Base-by-base conservation (phyloP, 2,888 invertebrate species). In the Caenorhabditis sp. region DNA sequence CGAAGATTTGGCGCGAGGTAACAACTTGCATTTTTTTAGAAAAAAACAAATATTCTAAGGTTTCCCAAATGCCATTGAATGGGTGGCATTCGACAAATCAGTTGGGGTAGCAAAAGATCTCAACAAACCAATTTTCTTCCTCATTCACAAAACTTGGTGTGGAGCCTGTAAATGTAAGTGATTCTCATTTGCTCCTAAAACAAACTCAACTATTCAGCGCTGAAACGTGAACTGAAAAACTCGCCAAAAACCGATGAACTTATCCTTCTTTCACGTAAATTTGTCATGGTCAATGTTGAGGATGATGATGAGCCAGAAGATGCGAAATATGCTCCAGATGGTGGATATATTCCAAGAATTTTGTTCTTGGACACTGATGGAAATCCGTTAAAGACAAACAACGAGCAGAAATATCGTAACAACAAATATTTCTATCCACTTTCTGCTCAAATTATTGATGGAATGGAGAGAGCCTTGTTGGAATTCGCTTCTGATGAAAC, bases 121-220 rank as follows among this genome's bases (percentile, higher is more conserved):
- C 59, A 79, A 85, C 76, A 89, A 88, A 77, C 89, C 89, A n/a
- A 76, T 89, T 58, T 88, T 90, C 88, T 76, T 90, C 66, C 77
- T 90, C 3, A 89, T 90, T 50, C 89, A 89, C 83, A 90, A 90
- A 75, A 85, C 89, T 4, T 90, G 90, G 89, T 90, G 89, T 81
- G 89, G 89, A 51, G 89, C 89, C n/a, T 90, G 89, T 83, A 88
- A 88, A 88, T 70, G 86, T 86, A 51, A 62, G 43, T 43, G 24
- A 1, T 10, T 31, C 31, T 31, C 5, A 31, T 6, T 23, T 36
- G 1, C 27, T 23, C 14, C 49, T 19, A 50, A 55, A 50, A 26
- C 19, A 43, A 31, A 23, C 27, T 43, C 53, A 36, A 24, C 19
- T 14, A 19, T 77, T 66, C 31, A 83, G 81, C 73, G 17, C 67